phyloP scores from a whole-genome alignment of 2,888 invertebrate species.

The Synergus gifuensis region DNA sequence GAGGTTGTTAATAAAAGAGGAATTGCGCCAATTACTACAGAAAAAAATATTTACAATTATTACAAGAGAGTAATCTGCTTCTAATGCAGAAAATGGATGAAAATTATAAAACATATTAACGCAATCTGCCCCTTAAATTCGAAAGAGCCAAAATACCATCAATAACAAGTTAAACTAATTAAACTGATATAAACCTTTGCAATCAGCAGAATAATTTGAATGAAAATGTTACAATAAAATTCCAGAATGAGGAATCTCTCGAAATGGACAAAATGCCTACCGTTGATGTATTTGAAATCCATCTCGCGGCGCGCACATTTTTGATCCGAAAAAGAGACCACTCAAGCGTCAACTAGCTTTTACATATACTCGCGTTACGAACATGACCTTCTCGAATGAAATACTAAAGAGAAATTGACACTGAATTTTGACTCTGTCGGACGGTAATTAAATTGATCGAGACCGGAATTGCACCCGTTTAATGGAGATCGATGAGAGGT shows the following conservation, averaged over 20 bases:
- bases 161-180: neutral
- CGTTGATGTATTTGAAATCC: constrained; percentile 28
- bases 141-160: neutral
- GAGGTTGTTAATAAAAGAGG: neutral
- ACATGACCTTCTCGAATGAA: neutral
- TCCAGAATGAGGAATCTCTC: neutral
- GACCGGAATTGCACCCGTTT: neutral
- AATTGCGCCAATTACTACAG: neutral
- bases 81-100: neutral
- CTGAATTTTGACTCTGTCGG: neutral
- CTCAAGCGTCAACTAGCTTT: neutral
- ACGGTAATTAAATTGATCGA: neutral
- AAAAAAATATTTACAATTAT: neutral
- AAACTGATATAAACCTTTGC: too few relatives aligned
- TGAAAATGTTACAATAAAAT: neutral
- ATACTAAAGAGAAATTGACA: neutral
- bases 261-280: constrained; percentile 14
- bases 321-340: constrained; percentile 31
- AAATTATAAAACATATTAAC: too few relatives aligned
- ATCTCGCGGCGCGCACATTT: constrained; percentile 38
- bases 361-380: neutral
- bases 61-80: neutral
- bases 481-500: neutral
- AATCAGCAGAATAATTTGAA: neutral
- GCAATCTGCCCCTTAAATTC: neutral